Evolutionary conservation across 2,113 vertebrate species (phyloP), one percentile per base, ranked within the genome.

Genomic region (Neolamprologus falcicula): DNA sequence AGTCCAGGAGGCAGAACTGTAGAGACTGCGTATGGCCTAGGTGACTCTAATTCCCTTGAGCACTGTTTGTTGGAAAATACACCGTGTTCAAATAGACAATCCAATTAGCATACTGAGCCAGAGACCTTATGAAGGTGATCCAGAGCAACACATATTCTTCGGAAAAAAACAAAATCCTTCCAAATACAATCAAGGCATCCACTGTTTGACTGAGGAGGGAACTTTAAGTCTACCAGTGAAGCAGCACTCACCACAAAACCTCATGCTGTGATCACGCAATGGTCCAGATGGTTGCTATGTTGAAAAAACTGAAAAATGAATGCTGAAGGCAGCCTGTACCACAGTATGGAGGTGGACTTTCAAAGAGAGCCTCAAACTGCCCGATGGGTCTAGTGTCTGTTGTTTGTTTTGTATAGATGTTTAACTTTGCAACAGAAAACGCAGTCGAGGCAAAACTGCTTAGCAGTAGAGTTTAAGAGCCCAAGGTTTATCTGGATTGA

Each of bases 201-300:
- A 50, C 57, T 21, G 83, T 86, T 63, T 80, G 59, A 79, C 33
- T 40, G 79, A 79, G 80, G 11, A 80, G 26, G 76, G 31, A 86
- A 93, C 78, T 87, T 88, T 66, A 92, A 87, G 66, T 91, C 82
- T 26, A 85, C 80, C 71, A 86, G 26, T 31, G 78, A 90, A 94
- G 54, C 88, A 86, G 71, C 63, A 63, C 86, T 91, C 89, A 86
- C 84, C 86, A 68, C 71, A 86, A 28, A 78, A 73, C 50, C 80
- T 81, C 92, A 89, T 21, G 86, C 85, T 94, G 92, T 92, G 92
- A 87, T 83, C 89, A 84, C 42, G 86, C 87, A 83, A 92, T 79
- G 59, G 90, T 89, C 89, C 93, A 94, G 92, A 94, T 93, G 86
- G 91, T 92, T 95, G 85, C 89, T 83, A 83, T 86, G 68, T 37